Evolutionary conservation across 2,113 vertebrate species (phyloP), one percentile per base, ranked within the genome.

Genomic region (Paramormyrops kingsleyae): DNA sequence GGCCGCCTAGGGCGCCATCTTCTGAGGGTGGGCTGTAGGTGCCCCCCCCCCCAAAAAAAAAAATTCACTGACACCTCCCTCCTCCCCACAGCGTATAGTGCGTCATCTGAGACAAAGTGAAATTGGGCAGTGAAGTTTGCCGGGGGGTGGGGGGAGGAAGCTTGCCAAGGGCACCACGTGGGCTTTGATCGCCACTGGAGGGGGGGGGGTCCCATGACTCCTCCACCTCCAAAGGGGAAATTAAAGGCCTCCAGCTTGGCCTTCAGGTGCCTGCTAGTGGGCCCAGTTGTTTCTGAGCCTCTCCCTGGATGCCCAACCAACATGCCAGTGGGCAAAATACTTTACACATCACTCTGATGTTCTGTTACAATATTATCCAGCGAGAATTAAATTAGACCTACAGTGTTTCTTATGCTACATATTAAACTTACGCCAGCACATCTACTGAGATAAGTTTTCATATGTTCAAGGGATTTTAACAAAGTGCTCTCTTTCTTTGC

Each of bases 301-400:
- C 31, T 50, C 88, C 44, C 83, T 50, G n/a, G 56, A 86, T 27
- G n/a, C 83, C 50, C 85, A 47, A 53, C 56, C 44, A 17, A 62
- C 42, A n/a, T 47, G 89, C 80, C 31, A 44, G 83, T 85, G 89
- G 80, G 52, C 13, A 89, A 62, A 89, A 62, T 66, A 87, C n/a
- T 87, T 87, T 35, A 56, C 27, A 53, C 27, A 31, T 6, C 85
- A 87, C 24, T 47, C 27, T 87, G 85, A 53, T 39, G 50, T 53
- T 87, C 85, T 87, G 50, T 39, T 87, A 53, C 27, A 27, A 24
- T 53, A 83, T 89, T 89, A 44, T 53, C 27, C 88, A 83, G 31
- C 13, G 49, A 83, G 24, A 88, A 74, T 88, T 88, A 46, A 88
- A 88, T 88, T 31, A 87, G 42, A 47, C 21, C 17, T 56, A 62